phyloP scores from a whole-genome alignment of 2,797 vertebrate genomes.

The Girardinus metallicus region DNA sequence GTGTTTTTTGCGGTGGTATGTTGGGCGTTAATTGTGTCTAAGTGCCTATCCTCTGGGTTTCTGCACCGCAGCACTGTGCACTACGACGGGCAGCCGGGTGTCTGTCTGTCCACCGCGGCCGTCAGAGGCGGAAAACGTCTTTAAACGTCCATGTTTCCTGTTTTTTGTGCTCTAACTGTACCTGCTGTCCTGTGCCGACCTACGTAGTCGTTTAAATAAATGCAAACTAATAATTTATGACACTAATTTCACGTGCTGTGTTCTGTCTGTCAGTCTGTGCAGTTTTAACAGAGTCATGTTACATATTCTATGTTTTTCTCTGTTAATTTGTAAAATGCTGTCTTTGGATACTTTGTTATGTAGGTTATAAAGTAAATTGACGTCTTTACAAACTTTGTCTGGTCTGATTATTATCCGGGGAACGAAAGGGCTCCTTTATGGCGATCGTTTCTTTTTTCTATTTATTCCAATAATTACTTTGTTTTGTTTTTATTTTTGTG shows the following conservation, averaged over 20 bases:
- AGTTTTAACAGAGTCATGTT: conserved; percentile 41
- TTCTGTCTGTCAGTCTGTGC: conserved; percentile 30
- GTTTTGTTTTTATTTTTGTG: conserved; percentile 52
- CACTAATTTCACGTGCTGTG: conserved; percentile 12
- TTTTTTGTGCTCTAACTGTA: conserved; percentile 33
- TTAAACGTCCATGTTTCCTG: neutral
- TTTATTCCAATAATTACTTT: conserved; percentile 42
- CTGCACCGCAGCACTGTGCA: conserved; percentile 73
- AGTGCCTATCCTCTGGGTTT: conserved; percentile 75
- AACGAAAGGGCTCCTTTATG: conserved; percentile 60
- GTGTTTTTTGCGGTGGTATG: neutral
- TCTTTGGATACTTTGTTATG: conserved; percentile 13
- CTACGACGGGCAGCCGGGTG: conserved; percentile 24
- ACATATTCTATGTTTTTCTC: conserved; percentile 26
- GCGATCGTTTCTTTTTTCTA: conserved; percentile 29
- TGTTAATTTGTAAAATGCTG: conserved; percentile 37
- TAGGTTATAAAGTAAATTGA: conserved; percentile 21
- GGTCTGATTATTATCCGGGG: conserved; percentile 29
- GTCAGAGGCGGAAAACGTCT: conserved; percentile 13
- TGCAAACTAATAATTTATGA: conserved; percentile 15
- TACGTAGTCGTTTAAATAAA: conserved; percentile 19
- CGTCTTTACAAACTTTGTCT: conserved; percentile 25
- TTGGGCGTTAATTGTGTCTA: conserved; percentile 55
- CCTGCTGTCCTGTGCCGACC: conserved; percentile 25
- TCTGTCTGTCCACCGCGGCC: conserved; percentile 8